phyloP scores from a whole-genome alignment of 2,113 vertebrate species.

The Scomber colias region DNA sequence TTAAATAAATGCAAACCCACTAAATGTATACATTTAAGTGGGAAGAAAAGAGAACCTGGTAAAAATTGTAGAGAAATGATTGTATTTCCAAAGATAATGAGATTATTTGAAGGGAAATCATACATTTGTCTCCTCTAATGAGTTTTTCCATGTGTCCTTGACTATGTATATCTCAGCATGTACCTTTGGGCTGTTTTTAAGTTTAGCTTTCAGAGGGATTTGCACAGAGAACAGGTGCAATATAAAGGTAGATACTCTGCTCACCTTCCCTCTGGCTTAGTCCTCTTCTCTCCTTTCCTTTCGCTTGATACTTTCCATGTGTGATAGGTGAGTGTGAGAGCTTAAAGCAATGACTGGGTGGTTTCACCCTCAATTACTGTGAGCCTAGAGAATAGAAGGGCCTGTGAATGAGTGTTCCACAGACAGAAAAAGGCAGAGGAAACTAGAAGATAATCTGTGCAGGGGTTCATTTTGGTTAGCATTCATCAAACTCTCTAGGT shows the following conservation, averaged over 20 bases:
- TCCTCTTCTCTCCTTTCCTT: constrained; percentile 44
- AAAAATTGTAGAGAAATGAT: constrained; percentile 10
- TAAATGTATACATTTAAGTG: neutral
- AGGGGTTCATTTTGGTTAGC: constrained; percentile 45
- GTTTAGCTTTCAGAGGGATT: constrained; percentile 60
- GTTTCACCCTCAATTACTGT: constrained; percentile 53
- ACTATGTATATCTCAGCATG: constrained; percentile 36
- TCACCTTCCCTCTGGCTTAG: constrained; percentile 74
- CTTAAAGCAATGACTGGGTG: constrained; percentile 57
- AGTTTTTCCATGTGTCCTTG: constrained; percentile 56
- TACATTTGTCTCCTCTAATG: constrained; percentile 10
- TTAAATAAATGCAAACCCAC: neutral
- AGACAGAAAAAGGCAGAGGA: constrained; percentile 25
- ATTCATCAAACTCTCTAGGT: constrained; percentile 34
- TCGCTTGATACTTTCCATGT: constrained; percentile 67
- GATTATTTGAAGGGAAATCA: constrained; percentile 3
- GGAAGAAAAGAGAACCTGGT: neutral
- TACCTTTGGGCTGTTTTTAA: constrained; percentile 58
- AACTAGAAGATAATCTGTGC: constrained; percentile 43
- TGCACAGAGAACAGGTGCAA: constrained; percentile 37
- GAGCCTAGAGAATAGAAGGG: constrained; percentile 32
- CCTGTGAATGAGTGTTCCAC: neutral
- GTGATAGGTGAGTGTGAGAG: constrained; percentile 43
- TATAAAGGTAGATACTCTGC: constrained; percentile 49
- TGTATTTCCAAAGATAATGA: neutral